A percentile compares a stretch with the other conserved stretches of the same genome.
These are phyloP conservation scores for Lepidochitona cinerea DNA, from an alignment of 2,888 invertebrate species.

Conservation along the genomic window DNA sequence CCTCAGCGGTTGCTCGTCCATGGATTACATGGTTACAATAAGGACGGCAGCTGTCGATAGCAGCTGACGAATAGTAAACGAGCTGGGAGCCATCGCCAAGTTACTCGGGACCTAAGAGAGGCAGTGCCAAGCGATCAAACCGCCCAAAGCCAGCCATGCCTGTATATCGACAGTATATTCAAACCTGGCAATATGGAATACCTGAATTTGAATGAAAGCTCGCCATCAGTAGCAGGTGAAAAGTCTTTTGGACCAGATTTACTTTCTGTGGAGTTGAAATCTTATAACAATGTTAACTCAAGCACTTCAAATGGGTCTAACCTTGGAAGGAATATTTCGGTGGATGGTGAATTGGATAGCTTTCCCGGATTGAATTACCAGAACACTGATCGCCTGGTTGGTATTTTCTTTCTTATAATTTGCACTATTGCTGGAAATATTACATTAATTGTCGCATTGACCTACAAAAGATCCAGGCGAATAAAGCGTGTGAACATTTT, in stretches of 20 bases:
- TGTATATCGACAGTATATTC: not conserved
- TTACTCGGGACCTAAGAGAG: not conserved
- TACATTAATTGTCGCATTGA: conserved; percentile 64
- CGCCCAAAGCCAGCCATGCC: not conserved
- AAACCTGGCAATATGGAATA: not conserved
- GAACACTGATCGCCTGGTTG: not conserved
- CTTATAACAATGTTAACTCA: not conserved
- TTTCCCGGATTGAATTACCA: not conserved
- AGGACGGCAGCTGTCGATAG: not conserved
- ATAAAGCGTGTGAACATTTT: conserved; percentile 71
- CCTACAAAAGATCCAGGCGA: conserved; percentile 61
- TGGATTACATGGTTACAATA: not conserved
- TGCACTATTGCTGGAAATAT: conserved; percentile 70
- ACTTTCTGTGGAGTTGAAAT: not conserved
- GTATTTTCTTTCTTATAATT: conserved; percentile 56
- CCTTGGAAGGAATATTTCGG: not conserved
- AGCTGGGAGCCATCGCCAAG: not conserved
- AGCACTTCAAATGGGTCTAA: not conserved
- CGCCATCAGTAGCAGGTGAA: not conserved
- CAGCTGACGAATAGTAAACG: not conserved
- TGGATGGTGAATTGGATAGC: not conserved
- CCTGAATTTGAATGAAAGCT: not conserved
- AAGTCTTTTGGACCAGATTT: not conserved
- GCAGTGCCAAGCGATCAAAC: not conserved
- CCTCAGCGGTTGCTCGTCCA: too few relatives aligned